Base-by-base conservation (phyloP, 2,888 invertebrate species). In the Hypsopygia costalis region DNA sequence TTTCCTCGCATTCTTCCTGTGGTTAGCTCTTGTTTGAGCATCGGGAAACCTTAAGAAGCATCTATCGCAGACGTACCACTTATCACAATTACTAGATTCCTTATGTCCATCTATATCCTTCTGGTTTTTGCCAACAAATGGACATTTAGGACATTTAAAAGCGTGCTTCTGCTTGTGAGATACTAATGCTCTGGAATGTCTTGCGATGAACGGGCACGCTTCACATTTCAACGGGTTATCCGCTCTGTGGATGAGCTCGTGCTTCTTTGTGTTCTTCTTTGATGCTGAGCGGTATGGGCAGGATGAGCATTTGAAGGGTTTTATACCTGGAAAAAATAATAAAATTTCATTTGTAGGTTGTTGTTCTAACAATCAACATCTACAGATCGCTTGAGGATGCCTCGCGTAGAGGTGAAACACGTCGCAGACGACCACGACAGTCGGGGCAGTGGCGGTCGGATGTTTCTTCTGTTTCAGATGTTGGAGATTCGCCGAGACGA, bases 261-360 rank as follows among this genome's bases (percentile, higher is more conserved):
- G 87, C 40, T 76, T 75, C 34, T 79, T 80, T 0, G 76, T 53
- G 36, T 85, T 85, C 46, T 81, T 86, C 55, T 81, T 83, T 0
- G 85, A 85, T 0, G 68, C 85, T 5, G 73, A 78, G 0, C 74
- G 47, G 52, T 83, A 81, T 0, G 74, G 50, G 7, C 87, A 87
- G 40, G 65, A 58, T 0, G 65, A 48, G 34, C 87, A 87, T 55
- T 78, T 73, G 48, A 68, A 87, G 0, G 87, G 87, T 46, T 87
- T 87, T 12, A 81, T 69, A 0, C 73, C 73, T 73, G 58, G 10
- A 43, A 41, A 6, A 1, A 25, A 12, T 20, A 25, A 20, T 6
- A 8, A 9, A 22, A 40, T n/a, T n/a, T n/a, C n/a, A n/a, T n/a
- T n/a, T n/a, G n/a, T n/a, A n/a, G n/a, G n/a, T n/a, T n/a, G n/a